Evolutionary conservation across 2,797 vertebrate species (phyloP).

Genomic region (Darevskia nairensis): DNA sequence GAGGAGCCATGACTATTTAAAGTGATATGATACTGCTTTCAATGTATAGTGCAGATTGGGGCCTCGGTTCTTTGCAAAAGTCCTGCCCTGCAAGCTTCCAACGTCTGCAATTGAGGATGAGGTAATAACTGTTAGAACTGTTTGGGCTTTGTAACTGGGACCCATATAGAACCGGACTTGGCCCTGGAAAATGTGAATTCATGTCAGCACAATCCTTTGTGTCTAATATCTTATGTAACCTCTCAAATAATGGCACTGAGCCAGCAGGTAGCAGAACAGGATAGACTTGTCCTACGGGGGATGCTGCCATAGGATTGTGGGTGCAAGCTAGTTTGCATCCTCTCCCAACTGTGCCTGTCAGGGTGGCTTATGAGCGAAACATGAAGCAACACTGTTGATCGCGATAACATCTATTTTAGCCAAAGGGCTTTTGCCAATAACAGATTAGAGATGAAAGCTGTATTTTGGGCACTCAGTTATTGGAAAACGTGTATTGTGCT

Average conservation of each 20-base stretch:
- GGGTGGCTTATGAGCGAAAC: accelerated
- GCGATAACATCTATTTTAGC: not conserved
- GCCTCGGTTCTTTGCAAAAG: too few relatives aligned
- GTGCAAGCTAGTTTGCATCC: not conserved
- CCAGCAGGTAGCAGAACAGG: not conserved
- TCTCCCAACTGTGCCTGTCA: not conserved
- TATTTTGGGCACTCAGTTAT: not conserved
- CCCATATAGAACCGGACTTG: not conserved
- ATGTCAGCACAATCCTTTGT: not conserved
- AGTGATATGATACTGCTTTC: too few relatives aligned
- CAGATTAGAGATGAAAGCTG: not conserved
- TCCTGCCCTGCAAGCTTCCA: too few relatives aligned
- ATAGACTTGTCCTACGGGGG: not conserved
- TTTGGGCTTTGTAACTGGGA: not conserved
- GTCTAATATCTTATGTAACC: not conserved
- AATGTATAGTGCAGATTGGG: too few relatives aligned
- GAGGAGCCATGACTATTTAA: too few relatives aligned
- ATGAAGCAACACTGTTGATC: not conserved
- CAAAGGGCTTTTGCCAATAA: not conserved
- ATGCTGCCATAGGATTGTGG: not conserved
- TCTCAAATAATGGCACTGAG: not conserved
- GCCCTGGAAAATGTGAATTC: not conserved
- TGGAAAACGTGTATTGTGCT: not conserved
- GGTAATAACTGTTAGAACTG: not conserved
- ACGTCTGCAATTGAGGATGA: not conserved